A percentile compares a stretch with the other conserved stretches of the same genome.
phyloP scores from a whole-genome alignment of 2,888 invertebrate genomes.

The Tetanocera ferruginea region DNA sequence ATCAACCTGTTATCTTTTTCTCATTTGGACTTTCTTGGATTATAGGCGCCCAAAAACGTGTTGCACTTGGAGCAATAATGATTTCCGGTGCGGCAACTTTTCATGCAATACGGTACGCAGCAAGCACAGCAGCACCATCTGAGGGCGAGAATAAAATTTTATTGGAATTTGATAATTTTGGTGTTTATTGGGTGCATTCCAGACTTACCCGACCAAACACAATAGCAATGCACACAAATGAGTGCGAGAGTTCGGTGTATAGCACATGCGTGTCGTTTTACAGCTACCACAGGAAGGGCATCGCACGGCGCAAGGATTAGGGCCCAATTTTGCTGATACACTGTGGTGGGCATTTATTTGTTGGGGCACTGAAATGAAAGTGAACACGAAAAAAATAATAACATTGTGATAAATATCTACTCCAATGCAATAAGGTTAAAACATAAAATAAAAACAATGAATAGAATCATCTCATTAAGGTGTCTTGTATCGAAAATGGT shows the following conservation, averaged over 20 bases:
- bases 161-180: background rate
- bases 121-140: constrained; percentile 69
- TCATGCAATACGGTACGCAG: constrained; percentile 67
- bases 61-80: constrained; percentile 67
- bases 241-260: constrained; percentile 63
- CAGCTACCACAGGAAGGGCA: constrained; percentile 64
- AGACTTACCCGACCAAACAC: constrained; percentile 63
- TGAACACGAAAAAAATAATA: background rate
- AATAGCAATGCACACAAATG: constrained; percentile 62
- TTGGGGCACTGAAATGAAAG: constrained; percentile 36
- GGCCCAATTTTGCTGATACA: constrained; percentile 55
- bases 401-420: background rate
- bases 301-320: constrained; percentile 62
- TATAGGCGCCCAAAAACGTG: constrained; percentile 63
- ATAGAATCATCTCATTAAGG: too few species aligned
- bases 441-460: too few species aligned
- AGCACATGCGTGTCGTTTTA: constrained; percentile 63
- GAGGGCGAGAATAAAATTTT: constrained; percentile 12
- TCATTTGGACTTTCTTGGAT: constrained; percentile 51
- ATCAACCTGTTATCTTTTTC: background rate
- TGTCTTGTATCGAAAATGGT: too few species aligned
- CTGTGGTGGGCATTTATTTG: constrained; percentile 41
- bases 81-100: constrained; percentile 67
- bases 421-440: background rate
- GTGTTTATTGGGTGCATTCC: background rate